phyloP scores from a whole-genome alignment of 2,888 invertebrate species.

The Cataglyphis cursor region DNA sequence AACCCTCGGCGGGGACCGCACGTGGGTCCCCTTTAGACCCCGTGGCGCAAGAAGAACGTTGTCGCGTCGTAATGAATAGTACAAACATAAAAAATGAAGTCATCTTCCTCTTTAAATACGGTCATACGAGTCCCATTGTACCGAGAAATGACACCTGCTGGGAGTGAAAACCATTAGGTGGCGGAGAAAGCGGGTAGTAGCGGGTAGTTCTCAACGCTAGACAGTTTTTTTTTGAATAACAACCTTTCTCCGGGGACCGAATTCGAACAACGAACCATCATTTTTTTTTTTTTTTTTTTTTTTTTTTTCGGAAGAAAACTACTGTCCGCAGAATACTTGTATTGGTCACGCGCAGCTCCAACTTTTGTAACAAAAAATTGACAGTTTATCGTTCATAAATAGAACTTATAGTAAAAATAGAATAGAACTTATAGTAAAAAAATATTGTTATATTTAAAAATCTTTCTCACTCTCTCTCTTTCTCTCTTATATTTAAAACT shows the following conservation, averaged over 20 bases:
- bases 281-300: neutral
- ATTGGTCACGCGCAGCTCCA: neutral
- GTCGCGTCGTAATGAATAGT: neutral
- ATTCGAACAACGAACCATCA: conserved; percentile 9
- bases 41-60: neutral
- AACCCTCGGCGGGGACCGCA: neutral
- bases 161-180: conserved; percentile 8
- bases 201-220: neutral
- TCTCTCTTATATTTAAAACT: neutral
- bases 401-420: neutral
- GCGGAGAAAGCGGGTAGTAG: neutral
- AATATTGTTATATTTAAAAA: neutral
- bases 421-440: neutral
- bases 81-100: conserved; percentile 17
- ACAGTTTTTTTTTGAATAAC: conserved; percentile 25
- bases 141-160: conserved; percentile 1
- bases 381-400: neutral
- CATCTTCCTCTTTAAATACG: conserved; percentile 1
- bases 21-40: neutral
- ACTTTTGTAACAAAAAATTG: neutral
- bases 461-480: too few species aligned
- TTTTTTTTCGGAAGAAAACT: conserved; percentile 1
- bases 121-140: conserved; percentile 12
- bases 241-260: conserved; percentile 9
- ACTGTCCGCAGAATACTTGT: conserved; percentile 1